Evolutionary conservation across 2,797 vertebrate species (phyloP), one percentile per base, ranked within the genome.

Genomic region (Darevskia mixta): DNA sequence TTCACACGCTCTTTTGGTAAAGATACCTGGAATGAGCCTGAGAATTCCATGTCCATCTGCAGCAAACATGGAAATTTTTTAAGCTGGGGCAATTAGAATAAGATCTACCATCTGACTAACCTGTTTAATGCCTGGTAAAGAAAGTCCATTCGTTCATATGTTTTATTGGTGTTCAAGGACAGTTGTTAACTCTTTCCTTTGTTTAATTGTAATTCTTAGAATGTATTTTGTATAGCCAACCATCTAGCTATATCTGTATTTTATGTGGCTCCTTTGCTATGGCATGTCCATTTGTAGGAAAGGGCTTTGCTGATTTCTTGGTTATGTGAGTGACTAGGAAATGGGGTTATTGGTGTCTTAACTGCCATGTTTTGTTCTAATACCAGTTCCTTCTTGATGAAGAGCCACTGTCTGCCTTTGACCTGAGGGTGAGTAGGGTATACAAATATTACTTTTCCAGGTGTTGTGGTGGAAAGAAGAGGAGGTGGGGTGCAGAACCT

Each of bases 331-430:
- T 94, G 77, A 91, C 91, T 93, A 77, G 43, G 79, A 91, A 87
- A 82, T 91, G 79, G 83, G 32, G 11, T 5, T 17, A n/a, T 61
- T 41, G 41, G 20, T 79, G 2, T 45, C 49, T 27, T 92, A 87
- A 91, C 95, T 87, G 94, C 67, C 90, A 78, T 85, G 83, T 64
- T 89, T 93, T 92, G 43, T 69, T 94, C 91, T 95, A 86, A 92
- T 94, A 93, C 86, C 96, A 99, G 99, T 96, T 99, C 86, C 96
- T 97, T 86, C 97, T 99, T 81, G 97, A 99, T 82, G 98, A 98
- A 8, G 87, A 94, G 67, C 87, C 87, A 4, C 95, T 99, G 85
- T 97, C 98, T 35, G 96, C 96, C 15, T 97, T 96, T 0, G 98
- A 99, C 94, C 89, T 98, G 78, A 96, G 97, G 90, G 99, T 99